Conservation (phyloP, 2,113 vertebrate genomes). For the Semnornis frantzii region DNA sequence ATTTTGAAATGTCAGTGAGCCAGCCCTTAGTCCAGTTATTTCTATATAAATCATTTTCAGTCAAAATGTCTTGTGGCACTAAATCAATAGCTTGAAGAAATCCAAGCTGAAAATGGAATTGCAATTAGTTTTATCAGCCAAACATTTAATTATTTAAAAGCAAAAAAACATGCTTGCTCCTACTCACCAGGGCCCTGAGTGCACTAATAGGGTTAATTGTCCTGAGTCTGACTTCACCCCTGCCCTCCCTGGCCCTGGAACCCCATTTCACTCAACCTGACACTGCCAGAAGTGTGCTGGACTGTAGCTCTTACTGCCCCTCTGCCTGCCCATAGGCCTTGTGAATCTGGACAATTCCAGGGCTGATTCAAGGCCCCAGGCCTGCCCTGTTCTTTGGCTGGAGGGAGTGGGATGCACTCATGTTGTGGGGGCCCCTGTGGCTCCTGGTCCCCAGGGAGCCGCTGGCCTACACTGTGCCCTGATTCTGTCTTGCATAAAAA, state of each 20-base stretch:
- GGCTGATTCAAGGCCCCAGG: neutral
- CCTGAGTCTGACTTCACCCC: neutral
- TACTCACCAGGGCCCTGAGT: neutral
- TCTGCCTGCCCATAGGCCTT: neutral
- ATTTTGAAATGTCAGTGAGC: neutral
- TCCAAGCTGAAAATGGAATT: neutral
- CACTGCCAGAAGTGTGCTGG: neutral
- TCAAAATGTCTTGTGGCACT: neutral
- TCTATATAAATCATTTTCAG: neutral
- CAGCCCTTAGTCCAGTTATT: neutral
- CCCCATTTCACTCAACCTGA: too few relatives aligned
- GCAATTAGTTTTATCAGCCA: neutral
- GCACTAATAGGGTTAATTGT: neutral
- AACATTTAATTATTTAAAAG: neutral
- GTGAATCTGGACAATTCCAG: accelerated
- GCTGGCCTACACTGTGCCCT: neutral
- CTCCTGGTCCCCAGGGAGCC: neutral
- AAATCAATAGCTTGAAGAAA: neutral
- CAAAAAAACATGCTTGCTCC: neutral
- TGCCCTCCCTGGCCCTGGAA: accelerated
- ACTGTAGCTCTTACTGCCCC: neutral
- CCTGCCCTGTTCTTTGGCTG: neutral
- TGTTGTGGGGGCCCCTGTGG: too few relatives aligned
- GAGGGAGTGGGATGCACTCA: neutral
- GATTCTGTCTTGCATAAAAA: neutral